Evolutionary conservation across 1,140 invertebrate genomes (phyloP).

Genomic region (Drosophila micromelanica): DNA sequence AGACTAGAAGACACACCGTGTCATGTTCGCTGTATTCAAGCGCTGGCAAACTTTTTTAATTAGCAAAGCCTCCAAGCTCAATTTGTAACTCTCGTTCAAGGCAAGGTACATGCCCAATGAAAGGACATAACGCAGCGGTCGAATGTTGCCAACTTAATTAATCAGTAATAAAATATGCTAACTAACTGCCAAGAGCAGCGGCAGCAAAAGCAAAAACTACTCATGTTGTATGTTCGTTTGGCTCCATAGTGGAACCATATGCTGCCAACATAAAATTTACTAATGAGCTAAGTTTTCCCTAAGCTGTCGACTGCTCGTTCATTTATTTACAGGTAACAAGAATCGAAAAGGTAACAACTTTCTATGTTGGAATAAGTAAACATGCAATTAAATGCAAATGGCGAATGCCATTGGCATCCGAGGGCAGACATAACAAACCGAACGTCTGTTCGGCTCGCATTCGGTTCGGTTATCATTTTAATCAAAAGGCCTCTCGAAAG

Average conservation of each 20-base stretch:
- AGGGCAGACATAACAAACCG: conserved; percentile 1
- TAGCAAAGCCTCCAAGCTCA: conserved; percentile 69
- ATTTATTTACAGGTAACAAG: conserved; percentile 70
- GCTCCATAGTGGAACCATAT: conserved; percentile 39
- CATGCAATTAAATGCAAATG: conserved; percentile 47
- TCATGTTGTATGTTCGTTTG: background rate
- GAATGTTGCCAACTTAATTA: conserved; percentile 63
- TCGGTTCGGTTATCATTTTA: conserved; percentile 65
- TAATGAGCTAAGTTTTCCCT: conserved; percentile 74
- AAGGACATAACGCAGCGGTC: conserved; percentile 42
- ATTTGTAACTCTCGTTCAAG: conserved; percentile 11
- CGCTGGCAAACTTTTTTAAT: conserved; percentile 74
- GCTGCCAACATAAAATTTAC: conserved; percentile 63
- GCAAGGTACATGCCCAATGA: conserved; percentile 10
- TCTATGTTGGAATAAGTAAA: conserved; percentile 13
- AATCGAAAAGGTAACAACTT: conserved; percentile 29
- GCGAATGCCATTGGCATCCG: background rate
- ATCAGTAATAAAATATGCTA: conserved; percentile 78
- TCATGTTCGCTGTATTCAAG: too few relatives aligned
- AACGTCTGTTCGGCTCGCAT: background rate
- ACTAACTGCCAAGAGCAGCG: conserved; percentile 53
- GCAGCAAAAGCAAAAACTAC: conserved; percentile 10
- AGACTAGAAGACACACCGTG: background rate
- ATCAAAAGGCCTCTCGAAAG: conserved; percentile 56
- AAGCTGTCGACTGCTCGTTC: conserved; percentile 35